Percentiles rank a stretch among this genome's conserved stretches.
These are phyloP conservation scores for Cynoglossus semilaevis DNA, from an alignment of 2,113 vertebrate species.

Conservation along the genomic window DNA sequence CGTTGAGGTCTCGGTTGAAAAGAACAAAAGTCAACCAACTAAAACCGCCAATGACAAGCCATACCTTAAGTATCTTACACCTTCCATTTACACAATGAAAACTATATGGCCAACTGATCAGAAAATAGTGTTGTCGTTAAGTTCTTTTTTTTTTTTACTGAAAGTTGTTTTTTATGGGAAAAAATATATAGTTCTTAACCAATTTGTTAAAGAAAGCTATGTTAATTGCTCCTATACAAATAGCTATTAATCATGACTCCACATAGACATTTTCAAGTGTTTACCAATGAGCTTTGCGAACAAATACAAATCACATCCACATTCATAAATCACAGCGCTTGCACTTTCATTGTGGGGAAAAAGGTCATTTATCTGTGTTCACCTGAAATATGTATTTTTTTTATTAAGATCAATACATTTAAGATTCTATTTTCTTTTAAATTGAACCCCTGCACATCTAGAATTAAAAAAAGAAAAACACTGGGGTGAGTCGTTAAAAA, in stretches of 20 bases:
- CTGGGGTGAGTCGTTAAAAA: not conserved
- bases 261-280: not conserved
- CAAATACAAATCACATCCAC: not conserved
- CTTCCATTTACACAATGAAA: not conserved
- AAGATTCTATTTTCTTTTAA: too few relatives aligned
- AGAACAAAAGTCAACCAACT: not conserved
- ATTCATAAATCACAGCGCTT: constrained; percentile 8
- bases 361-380: not conserved
- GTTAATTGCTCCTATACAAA: too few relatives aligned
- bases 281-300: constrained; percentile 24
- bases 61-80: not conserved
- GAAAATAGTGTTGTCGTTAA: too few relatives aligned
- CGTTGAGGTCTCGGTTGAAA: constrained; percentile 14
- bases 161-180: too few relatives aligned
- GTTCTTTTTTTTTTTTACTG: too few relatives aligned
- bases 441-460: too few relatives aligned
- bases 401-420: not conserved
- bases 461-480: too few relatives aligned
- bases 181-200: too few relatives aligned
- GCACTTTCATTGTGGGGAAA: constrained; percentile 12
- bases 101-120: too few relatives aligned
- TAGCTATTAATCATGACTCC: too few relatives aligned
- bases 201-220: too few relatives aligned
- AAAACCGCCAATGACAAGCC: not conserved
- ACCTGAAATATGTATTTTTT: not conserved